These are phyloP conservation scores for Imbricaverruca yamaguchii DNA, from an alignment of 2,888 invertebrate genomes.

Conservation along the genomic window DNA sequence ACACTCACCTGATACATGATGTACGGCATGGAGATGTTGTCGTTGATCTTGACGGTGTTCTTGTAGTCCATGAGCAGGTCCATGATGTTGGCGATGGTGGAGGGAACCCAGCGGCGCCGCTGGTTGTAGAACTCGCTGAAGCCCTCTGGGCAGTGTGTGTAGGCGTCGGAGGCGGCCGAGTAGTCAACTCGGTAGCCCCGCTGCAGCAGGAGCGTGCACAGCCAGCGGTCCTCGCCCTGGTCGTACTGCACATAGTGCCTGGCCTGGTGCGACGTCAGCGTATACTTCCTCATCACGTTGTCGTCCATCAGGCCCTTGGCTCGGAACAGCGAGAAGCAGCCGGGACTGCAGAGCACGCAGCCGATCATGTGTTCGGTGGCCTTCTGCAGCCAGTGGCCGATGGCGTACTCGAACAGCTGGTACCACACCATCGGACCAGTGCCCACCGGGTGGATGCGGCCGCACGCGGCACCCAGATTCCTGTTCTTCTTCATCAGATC, in stretches of 20 bases:
- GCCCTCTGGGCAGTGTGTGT: conserved; percentile 94
- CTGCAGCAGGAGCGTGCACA: conserved; percentile 91
- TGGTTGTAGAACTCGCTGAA: conserved; percentile 99
- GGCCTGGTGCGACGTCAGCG: conserved; percentile 82
- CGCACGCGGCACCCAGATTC: conserved; percentile 94
- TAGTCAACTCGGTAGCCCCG: conserved; percentile 97
- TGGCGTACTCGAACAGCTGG: conserved; percentile 98
- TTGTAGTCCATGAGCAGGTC: conserved; percentile 88
- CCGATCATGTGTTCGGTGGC: conserved; percentile 99
- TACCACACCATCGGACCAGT: conserved; percentile 99
- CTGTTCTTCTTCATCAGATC: conserved; percentile 98
- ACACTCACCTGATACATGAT: conserved; percentile 65
- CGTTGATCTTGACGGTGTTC: conserved; percentile 89
- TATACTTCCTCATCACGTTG: conserved; percentile 95
- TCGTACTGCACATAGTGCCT: conserved; percentile 97
- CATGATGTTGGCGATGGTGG: conserved; percentile 97
- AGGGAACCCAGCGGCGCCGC: conserved; percentile 96
- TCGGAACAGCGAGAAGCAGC: conserved; percentile 93
- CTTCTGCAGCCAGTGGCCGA: conserved; percentile 99
- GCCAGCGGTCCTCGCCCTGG: conserved; percentile 98
- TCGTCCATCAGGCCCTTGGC: conserved; percentile 98
- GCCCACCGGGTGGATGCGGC: conserved; percentile 95
- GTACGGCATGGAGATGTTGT: conserved; percentile 90
- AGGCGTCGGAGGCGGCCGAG: conserved; percentile 98
- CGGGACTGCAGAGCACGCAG: conserved; percentile 97